These are phyloP conservation scores for Fragariocoptes setiger DNA, from an alignment of 1,140 invertebrate species.

Conservation along the genomic window DNA sequence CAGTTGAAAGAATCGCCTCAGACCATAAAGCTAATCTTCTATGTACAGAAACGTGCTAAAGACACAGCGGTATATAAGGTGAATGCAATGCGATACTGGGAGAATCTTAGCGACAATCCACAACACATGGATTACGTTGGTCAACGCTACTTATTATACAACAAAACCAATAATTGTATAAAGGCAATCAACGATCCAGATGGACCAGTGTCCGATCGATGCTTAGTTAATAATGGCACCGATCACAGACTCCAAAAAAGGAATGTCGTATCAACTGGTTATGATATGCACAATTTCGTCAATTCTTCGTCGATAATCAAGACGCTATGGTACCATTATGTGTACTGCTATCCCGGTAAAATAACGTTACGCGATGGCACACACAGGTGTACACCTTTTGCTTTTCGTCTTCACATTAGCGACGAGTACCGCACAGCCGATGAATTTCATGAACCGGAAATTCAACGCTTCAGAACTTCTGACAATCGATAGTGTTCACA, in stretches of 20 bases:
- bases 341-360: neutral
- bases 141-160: too few species aligned
- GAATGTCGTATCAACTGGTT: neutral
- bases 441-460: neutral
- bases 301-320: neutral
- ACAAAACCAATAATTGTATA: too few species aligned
- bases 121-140: too few species aligned
- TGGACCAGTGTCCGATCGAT: too few species aligned
- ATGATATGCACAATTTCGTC: neutral
- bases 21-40: too few species aligned
- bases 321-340: neutral
- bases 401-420: neutral
- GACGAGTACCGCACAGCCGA: neutral
- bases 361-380: neutral
- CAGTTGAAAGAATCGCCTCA: too few species aligned
- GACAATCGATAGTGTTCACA: neutral
- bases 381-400: neutral
- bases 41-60: too few species aligned
- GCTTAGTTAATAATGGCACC: neutral
- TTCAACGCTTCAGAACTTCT: neutral
- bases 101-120: too few species aligned
- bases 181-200: too few species aligned
- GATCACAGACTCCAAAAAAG: neutral
- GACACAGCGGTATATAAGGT: too few species aligned
- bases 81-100: too few species aligned